Evolutionary conservation across 2,888 invertebrate genomes (phyloP).

Genomic region (Monochamus alternatus): DNA sequence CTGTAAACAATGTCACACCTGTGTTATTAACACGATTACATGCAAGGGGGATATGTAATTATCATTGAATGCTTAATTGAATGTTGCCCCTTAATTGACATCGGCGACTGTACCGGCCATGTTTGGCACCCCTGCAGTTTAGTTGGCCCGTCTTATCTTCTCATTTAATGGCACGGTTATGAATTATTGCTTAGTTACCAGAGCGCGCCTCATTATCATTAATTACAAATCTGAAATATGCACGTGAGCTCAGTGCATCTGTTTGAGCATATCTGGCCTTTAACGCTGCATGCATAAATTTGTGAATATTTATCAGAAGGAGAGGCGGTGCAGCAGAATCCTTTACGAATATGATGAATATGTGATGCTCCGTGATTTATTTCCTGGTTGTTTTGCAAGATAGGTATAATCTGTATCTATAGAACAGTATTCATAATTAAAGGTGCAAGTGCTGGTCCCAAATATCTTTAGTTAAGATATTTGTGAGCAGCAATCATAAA

Average conservation of each 20-base stretch:
- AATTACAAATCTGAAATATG: constrained; percentile 3
- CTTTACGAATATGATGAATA: not conserved
- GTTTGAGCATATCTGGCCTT: not conserved
- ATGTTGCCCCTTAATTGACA: constrained; percentile 21
- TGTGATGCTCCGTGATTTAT: not conserved
- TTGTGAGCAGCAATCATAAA: too few relatives aligned
- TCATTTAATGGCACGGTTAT: not conserved
- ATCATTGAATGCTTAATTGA: constrained; percentile 30
- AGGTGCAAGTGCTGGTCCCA: too few relatives aligned
- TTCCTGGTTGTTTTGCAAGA: too few relatives aligned
- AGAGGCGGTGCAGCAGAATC: not conserved
- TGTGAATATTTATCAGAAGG: constrained; percentile 1
- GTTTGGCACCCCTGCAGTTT: not conserved
- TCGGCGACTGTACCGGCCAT: not conserved
- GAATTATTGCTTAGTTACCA: not conserved
- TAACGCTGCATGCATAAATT: constrained; percentile 1
- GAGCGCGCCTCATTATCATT: not conserved
- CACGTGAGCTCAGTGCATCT: constrained; percentile 5
- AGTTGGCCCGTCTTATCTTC: not conserved
- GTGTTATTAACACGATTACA: constrained; percentile 24
- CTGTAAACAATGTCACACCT: constrained; percentile 22
- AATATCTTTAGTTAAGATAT: too few relatives aligned
- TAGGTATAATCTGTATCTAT: too few relatives aligned
- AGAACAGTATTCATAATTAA: too few relatives aligned
- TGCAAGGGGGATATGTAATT: constrained; percentile 20